Evolutionary conservation across 2,888 invertebrate species (phyloP), one percentile per base, ranked within the genome.

Genomic region (Achlya flavicornis): DNA sequence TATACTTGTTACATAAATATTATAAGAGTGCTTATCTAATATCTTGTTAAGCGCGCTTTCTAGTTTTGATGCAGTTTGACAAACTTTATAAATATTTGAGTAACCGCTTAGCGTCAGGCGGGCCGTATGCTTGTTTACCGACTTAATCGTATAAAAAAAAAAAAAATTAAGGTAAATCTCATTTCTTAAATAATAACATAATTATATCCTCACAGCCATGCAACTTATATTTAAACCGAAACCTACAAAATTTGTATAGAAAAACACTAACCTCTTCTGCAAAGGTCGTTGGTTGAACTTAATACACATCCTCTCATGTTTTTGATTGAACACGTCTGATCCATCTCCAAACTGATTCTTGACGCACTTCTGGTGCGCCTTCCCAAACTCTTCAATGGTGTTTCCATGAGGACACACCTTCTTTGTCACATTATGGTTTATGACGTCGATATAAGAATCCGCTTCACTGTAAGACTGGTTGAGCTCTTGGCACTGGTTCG

Each of bases 241-340:
- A 26, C 26, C 26, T 26, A 38, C 19, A 3, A 60, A 53, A 61
- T 5, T 58, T 61, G 26, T 32, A 11, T 35, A 53, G 16, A 19
- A 16, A 26, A 41, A 12, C 41, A 53, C 77, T 84, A 80, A 93
- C 93, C 93, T 92, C 71, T 93, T 94, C 66, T 91, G 89, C 70
- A 91, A 75, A 1, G 94, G 91, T 63, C 94, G 86, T 68, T 94
- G 94, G 70, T 94, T 94, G 69, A 91, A 94, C 69, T 94, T 91
- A 62, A 94, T 89, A 72, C 94, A 94, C 81, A 92, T 88, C 63
- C 91, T 86, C 71, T 94, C 94, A 65, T 94, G 94, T 64, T 94
- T 94, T 68, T 91, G 89, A 63, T 80, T 87, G 64, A 84, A 88
- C 16, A 78, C 78, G 11, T 89, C 90, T 6, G 84, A 75, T 10